Evolutionary conservation across 2,797 vertebrate species (phyloP).

Genomic region (Carapus acus): DNA sequence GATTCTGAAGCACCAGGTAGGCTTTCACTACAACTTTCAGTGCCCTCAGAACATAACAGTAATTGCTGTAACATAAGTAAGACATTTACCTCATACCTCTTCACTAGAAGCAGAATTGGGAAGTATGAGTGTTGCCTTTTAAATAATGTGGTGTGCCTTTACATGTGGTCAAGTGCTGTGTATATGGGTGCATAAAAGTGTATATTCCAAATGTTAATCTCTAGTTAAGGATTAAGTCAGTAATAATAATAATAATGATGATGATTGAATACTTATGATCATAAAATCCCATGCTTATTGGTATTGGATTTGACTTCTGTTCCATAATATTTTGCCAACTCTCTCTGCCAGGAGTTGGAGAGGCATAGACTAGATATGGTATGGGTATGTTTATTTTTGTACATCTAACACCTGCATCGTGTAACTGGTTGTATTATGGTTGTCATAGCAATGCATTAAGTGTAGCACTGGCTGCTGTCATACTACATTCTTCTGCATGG

Average conservation of each 20-base stretch:
- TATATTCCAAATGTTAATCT: constrained; percentile 36
- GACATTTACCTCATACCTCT: constrained; percentile 38
- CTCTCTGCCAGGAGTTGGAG: constrained; percentile 99
- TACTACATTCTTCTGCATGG: constrained; percentile 99
- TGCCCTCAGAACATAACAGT: constrained; percentile 45
- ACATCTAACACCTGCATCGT: constrained; percentile 99
- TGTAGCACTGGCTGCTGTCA: constrained; percentile 99
- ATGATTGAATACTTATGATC: constrained; percentile 53
- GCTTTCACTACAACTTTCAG: constrained; percentile 33
- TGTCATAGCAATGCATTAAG: constrained; percentile 99
- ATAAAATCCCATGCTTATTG: constrained; percentile 85
- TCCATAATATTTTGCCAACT: constrained; percentile 99
- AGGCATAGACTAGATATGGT: constrained; percentile 99
- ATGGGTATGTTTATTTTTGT: constrained; percentile 99
- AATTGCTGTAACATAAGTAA: constrained; percentile 48
- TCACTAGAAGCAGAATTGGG: constrained; percentile 37
- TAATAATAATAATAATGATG: too few species aligned
- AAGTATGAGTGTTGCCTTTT: constrained; percentile 19
- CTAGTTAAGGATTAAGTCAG: constrained; percentile 41
- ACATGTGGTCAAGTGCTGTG: constrained; percentile 8
- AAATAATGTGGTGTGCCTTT: constrained; percentile 23
- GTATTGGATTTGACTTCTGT: constrained; percentile 85
- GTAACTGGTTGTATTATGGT: constrained; percentile 99
- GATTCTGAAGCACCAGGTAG: constrained; percentile 98
- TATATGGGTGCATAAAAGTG: constrained; percentile 21